Conservation (phyloP, 2,797 vertebrate species). For the Australoheros facetus region DNA sequence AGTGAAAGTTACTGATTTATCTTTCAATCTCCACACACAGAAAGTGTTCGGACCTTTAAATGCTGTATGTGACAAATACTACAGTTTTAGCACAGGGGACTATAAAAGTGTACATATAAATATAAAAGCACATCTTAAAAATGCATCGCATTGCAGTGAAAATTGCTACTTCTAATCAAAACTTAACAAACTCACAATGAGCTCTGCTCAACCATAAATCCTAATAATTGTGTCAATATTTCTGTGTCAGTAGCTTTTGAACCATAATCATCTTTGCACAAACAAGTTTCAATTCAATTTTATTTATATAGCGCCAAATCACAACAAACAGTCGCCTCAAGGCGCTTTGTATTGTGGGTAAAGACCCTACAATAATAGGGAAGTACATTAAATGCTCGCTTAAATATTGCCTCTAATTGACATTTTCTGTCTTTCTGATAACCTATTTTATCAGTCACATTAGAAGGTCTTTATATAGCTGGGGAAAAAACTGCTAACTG, state of each 20-base stretch:
- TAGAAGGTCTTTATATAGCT: not conserved
- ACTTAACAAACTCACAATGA: conserved; percentile 18
- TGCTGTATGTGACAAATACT: not conserved
- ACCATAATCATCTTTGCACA: conserved; percentile 28
- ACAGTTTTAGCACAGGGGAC: not conserved
- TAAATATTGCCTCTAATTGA: conserved; percentile 16
- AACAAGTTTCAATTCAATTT: conserved; percentile 22
- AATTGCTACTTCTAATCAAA: not conserved
- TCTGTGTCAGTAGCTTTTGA: conserved; percentile 41
- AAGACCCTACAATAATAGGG: no score
- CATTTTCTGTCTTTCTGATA: conserved; percentile 13
- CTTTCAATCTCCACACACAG: not conserved
- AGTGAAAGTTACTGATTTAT: not conserved
- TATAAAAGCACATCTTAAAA: not conserved
- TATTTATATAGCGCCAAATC: no score
- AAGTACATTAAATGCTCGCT: conserved; percentile 1
- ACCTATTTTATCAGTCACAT: not conserved
- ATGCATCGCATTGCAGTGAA: not conserved
- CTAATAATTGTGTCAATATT: conserved; percentile 17
- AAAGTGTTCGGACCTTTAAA: not conserved
- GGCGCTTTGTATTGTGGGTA: no score
- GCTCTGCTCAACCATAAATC: not conserved
- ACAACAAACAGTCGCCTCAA: no score
- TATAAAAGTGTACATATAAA: not conserved
- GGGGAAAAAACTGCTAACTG: not conserved